phyloP scores from a whole-genome alignment of 2,888 invertebrate species.

The Heliconius aoede region DNA sequence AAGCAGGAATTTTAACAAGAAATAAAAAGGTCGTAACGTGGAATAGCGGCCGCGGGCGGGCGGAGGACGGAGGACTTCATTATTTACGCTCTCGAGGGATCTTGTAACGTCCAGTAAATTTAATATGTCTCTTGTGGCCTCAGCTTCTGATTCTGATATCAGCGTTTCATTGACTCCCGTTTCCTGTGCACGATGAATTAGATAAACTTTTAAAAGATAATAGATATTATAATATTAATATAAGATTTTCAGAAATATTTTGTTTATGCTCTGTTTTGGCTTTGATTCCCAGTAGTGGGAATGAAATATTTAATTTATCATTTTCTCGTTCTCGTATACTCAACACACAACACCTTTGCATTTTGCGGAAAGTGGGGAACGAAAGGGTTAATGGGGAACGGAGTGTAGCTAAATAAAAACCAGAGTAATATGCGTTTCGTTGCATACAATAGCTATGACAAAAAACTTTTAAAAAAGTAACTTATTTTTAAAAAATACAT shows the following conservation, averaged over 20 bases:
- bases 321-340: too few relatives aligned
- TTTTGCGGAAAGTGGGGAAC: too few relatives aligned
- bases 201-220: background rate
- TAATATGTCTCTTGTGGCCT: conserved; percentile 34
- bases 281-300: too few relatives aligned
- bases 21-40: conserved; percentile 25
- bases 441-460: background rate
- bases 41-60: conserved; percentile 18
- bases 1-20: conserved; percentile 16
- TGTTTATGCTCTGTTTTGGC: too few relatives aligned
- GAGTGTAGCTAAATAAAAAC: too few relatives aligned
- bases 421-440: background rate
- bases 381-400: too few relatives aligned
- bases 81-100: conserved; percentile 32
- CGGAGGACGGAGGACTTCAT: conserved; percentile 25
- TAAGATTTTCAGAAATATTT: too few relatives aligned
- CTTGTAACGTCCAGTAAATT: conserved; percentile 33
- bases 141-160: conserved; percentile 24
- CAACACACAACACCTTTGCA: too few relatives aligned
- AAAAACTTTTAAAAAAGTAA: background rate
- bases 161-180: conserved; percentile 20
- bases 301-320: too few relatives aligned
- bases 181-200: background rate
- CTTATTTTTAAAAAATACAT: too few relatives aligned
- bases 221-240: too few relatives aligned